Evolutionary conservation across 2,888 invertebrate genomes (phyloP).

Genomic region (Coleophora deauratella): DNA sequence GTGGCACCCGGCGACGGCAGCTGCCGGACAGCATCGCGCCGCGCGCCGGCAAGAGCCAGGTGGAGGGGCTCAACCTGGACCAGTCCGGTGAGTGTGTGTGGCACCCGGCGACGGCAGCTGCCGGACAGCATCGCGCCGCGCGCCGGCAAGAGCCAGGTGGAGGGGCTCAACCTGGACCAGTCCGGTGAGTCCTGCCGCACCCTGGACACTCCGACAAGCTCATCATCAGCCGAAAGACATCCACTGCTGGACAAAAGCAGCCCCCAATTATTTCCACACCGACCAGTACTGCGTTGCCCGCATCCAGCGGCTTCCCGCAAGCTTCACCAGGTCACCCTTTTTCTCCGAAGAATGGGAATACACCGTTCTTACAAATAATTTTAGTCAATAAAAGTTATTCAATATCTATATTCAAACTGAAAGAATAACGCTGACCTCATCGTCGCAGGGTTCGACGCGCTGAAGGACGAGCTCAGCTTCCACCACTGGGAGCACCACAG

Average conservation of each 20-base stretch:
- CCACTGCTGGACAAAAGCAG: too few species aligned
- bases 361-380: too few species aligned
- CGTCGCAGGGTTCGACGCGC: conserved; percentile 76
- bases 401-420: too few species aligned
- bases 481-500: conserved; percentile 80
- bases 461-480: conserved; percentile 83
- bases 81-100: conserved; percentile 48
- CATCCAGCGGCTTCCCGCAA: too few species aligned
- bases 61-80: conserved; percentile 64
- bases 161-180: conserved; percentile 65
- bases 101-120: conserved; percentile 23
- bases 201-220: conserved; percentile 47
- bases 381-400: too few species aligned
- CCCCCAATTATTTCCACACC: too few species aligned
- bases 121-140: conserved; percentile 59
- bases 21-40: conserved; percentile 59
- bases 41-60: conserved; percentile 60
- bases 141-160: conserved; percentile 61
- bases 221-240: too few species aligned
- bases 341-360: too few species aligned
- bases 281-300: too few species aligned
- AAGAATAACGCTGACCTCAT: too few species aligned
- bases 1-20: not conserved
- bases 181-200: conserved; percentile 38
- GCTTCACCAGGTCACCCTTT: too few species aligned